phyloP scores from a whole-genome alignment of 2,113 vertebrate genomes.

The Sphaerodactylus townsendi region DNA sequence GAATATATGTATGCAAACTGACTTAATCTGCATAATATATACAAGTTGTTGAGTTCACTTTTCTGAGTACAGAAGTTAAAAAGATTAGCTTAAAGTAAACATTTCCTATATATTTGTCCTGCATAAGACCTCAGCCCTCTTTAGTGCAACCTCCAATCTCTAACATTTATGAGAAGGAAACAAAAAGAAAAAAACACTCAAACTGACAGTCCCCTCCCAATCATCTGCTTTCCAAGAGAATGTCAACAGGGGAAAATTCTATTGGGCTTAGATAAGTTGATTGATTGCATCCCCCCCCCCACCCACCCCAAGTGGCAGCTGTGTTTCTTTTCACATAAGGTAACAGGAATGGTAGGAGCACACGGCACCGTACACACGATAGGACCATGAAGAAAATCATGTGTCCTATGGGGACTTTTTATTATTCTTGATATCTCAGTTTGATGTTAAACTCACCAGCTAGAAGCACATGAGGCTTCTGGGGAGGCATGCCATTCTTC shows the following conservation, averaged over 20 bases:
- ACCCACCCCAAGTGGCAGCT: not conserved
- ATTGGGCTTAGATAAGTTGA: not conserved
- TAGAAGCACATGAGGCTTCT: not conserved
- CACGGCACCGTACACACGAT: too few relatives aligned
- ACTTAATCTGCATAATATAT: not conserved
- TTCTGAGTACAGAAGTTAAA: not conserved
- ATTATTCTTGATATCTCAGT: not conserved
- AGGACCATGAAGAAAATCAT: not conserved
- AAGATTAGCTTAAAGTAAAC: not conserved
- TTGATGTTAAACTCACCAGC: not conserved
- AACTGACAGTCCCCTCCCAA: too few relatives aligned
- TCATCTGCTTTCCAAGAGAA: not conserved
- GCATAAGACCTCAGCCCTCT: not conserved
- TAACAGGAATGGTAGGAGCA: not conserved
- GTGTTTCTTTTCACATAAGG: not conserved
- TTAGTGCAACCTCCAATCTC: not conserved
- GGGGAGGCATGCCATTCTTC: not conserved
- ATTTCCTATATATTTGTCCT: not conserved
- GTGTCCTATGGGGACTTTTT: not conserved
- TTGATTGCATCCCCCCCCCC: not conserved
- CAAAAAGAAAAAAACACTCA: not conserved
- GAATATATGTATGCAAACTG: not conserved
- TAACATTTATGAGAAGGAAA: not conserved
- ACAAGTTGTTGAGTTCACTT: not conserved
- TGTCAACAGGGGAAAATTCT: not conserved